Percentiles rank a stretch among this genome's conserved stretches.
These are phyloP conservation scores for Drosophila rubida DNA, from an alignment of 2,888 invertebrate species.

Conservation along the genomic window DNA sequence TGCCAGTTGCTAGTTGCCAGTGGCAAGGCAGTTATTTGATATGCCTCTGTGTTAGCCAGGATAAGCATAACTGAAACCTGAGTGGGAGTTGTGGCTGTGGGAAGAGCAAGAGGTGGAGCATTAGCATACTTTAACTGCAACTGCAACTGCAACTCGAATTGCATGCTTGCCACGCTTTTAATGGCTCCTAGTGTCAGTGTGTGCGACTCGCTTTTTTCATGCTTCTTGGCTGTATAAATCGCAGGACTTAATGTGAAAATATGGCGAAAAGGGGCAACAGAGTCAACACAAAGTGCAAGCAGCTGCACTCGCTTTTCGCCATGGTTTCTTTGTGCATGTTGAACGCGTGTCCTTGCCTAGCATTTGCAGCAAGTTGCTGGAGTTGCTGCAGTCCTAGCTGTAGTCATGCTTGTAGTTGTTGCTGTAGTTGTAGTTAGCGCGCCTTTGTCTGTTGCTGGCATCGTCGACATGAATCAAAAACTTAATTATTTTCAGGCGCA, in stretches of 20 bases:
- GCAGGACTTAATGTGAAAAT: conserved; percentile 63
- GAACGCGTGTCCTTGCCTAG: conserved; percentile 53
- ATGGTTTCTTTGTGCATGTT: conserved; percentile 41
- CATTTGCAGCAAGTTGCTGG: not conserved
- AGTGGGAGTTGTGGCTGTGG: conserved; percentile 1
- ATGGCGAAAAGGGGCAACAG: conserved; percentile 37
- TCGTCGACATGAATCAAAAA: conserved; percentile 75
- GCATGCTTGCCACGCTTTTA: conserved; percentile 33
- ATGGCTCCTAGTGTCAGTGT: conserved; percentile 29
- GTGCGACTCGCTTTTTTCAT: conserved; percentile 18
- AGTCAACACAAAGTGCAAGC: conserved; percentile 38
- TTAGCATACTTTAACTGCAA: conserved; percentile 13
- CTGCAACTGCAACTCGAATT: conserved; percentile 23
- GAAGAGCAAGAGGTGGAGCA: not conserved
- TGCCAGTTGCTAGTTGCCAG: conserved; percentile 27
- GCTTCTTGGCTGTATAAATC: conserved; percentile 65
- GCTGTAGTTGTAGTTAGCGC: conserved; percentile 52
- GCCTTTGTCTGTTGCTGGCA: conserved; percentile 64
- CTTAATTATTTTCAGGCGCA: conserved; percentile 72
- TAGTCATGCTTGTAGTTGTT: not conserved
- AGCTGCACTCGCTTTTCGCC: conserved; percentile 6
- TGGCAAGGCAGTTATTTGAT: conserved; percentile 38
- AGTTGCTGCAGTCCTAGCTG: not conserved
- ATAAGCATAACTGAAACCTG: conserved; percentile 3
- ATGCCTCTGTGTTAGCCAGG: conserved; percentile 24